Conservation (phyloP, 2,888 invertebrate species). For the Rhamphomyia laevipes region DNA sequence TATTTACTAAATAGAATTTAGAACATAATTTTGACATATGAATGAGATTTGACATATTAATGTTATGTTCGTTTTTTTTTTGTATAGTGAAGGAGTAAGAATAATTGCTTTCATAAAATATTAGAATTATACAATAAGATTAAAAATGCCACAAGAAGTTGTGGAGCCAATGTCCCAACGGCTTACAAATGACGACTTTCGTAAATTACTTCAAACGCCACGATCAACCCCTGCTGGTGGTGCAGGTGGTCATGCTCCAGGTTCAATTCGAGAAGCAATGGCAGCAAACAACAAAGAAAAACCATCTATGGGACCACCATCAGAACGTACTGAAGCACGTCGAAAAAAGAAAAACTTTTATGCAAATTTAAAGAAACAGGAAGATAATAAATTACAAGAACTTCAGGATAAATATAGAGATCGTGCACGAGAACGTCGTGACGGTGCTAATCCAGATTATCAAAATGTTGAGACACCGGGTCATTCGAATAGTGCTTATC, state of each 20-base stretch:
- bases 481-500: slow-evolving; percentile 36
- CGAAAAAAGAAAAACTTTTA: slow-evolving; percentile 92
- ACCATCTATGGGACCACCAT: slow-evolving; percentile 38
- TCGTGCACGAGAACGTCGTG: slow-evolving; percentile 79
- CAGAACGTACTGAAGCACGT: slow-evolving; percentile 68
- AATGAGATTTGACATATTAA: no score
- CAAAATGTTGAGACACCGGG: slow-evolving; percentile 64
- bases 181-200: slow-evolving; percentile 93
- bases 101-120: no score
- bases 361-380: slow-evolving; percentile 86
- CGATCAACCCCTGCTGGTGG: slow-evolving; percentile 50
- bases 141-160: slow-evolving; percentile 12
- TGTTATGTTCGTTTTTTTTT: no score
- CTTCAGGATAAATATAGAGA: slow-evolving; percentile 88
- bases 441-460: slow-evolving; percentile 71
- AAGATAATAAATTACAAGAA: slow-evolving; percentile 89
- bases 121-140: no score
- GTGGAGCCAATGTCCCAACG: slow-evolving; percentile 54
- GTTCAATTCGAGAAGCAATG: slow-evolving; percentile 57
- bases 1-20: no score
- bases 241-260: slow-evolving; percentile 27
- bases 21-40: no score
- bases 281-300: slow-evolving; percentile 25
- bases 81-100: no score
- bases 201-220: slow-evolving; percentile 91